A percentile compares a stretch with the other conserved stretches of the same genome.
phyloP scores from a whole-genome alignment of 2,113 vertebrate genomes.

The Turdus rufiventris region DNA sequence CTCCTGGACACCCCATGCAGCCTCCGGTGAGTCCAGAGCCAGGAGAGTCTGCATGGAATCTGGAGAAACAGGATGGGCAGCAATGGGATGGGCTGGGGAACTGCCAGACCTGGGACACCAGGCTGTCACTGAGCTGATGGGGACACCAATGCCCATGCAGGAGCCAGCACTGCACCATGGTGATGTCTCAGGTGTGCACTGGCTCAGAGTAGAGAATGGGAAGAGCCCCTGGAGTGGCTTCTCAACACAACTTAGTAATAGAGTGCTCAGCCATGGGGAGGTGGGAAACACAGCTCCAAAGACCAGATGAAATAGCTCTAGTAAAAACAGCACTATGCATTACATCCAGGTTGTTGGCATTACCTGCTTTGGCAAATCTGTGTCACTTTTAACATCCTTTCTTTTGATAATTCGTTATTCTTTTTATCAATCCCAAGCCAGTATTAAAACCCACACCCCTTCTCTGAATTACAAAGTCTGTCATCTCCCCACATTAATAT shows the following conservation, averaged over 20 bases:
- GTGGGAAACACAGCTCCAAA: background rate
- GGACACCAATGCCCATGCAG: background rate
- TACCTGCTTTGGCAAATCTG: background rate
- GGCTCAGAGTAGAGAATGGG: background rate
- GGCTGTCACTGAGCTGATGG: background rate
- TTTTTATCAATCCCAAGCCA: background rate
- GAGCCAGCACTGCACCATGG: accelerated
- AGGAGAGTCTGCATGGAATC: background rate
- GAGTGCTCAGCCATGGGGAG: background rate
- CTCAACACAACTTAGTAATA: background rate
- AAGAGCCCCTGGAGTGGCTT: background rate
- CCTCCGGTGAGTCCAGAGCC: background rate
- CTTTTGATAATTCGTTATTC: background rate
- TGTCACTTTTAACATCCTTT: background rate
- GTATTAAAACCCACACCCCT: background rate
- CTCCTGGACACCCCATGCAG: accelerated
- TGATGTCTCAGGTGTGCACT: background rate
- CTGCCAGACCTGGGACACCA: background rate
- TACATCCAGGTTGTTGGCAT: background rate
- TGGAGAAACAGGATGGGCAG: background rate
- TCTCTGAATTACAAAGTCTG: background rate
- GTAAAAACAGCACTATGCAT: background rate
- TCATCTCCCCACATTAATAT: background rate
- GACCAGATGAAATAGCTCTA: background rate
- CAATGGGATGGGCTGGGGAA: background rate